Percentiles rank a stretch among this genome's conserved stretches.
Conservation (phyloP, 1,140 invertebrate genomes). For the Drosophila miranda region DNA sequence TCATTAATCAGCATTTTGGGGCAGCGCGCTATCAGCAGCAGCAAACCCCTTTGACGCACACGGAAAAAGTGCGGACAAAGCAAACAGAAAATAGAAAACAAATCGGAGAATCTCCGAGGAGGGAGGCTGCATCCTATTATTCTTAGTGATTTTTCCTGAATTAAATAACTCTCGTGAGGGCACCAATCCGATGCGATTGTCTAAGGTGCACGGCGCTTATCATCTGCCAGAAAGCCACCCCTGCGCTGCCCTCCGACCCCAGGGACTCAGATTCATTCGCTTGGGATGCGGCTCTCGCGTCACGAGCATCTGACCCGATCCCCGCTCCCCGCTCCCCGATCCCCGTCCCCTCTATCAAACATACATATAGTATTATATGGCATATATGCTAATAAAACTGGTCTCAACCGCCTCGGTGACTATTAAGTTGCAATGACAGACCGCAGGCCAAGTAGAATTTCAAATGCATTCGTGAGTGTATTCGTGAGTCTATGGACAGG, state of each 20-base stretch:
- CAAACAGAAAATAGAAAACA: conserved; percentile 22
- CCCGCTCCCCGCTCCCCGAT: background rate
- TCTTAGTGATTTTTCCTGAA: conserved; percentile 15
- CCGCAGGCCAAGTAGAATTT: conserved; percentile 50
- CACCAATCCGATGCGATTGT: conserved; percentile 13
- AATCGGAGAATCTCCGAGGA: too few species aligned
- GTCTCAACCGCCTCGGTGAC: conserved; percentile 42
- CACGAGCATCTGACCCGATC: conserved; percentile 11
- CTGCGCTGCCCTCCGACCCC: conserved; percentile 9
- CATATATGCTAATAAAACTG: conserved; percentile 47
- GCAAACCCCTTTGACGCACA: conserved; percentile 31
- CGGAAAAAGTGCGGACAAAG: conserved; percentile 58
- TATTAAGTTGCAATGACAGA: conserved; percentile 44
- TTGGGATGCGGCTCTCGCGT: conserved; percentile 10
- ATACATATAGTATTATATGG: conserved; percentile 8
- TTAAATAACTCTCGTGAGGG: conserved; percentile 26
- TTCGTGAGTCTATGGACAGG: conserved; percentile 5
- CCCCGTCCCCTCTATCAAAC: conserved; percentile 5
- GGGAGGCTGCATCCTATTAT: background rate
- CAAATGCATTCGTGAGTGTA: conserved; percentile 22
- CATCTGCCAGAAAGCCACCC: background rate
- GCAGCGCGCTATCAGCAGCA: background rate
- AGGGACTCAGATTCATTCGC: conserved; percentile 11
- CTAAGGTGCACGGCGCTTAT: conserved; percentile 38
- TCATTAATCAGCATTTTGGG: conserved; percentile 62